A percentile compares a stretch with the other conserved stretches of the same genome.
phyloP scores from a whole-genome alignment of 64 coral and sea anemone genomes.

The Catalaphyllia jardinei region DNA sequence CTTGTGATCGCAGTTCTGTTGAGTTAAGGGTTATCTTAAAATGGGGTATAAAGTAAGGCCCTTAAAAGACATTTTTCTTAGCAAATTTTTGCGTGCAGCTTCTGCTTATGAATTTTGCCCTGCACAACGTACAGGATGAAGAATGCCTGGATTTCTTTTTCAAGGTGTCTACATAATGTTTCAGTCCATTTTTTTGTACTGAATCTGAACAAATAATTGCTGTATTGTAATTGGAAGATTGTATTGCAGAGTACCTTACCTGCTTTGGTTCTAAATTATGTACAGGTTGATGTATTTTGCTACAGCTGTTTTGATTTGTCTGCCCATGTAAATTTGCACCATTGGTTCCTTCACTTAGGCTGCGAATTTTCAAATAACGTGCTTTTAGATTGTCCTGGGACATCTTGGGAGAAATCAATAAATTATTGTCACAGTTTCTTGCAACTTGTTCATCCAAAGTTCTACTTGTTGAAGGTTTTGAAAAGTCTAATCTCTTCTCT shows the following conservation, averaged over 20 bases:
- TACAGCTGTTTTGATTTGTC: neutral
- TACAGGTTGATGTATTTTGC: neutral
- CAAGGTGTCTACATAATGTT: no score
- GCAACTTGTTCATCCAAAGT: slow-evolving; percentile 5
- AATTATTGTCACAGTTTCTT: slow-evolving; percentile 2
- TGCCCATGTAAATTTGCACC: neutral
- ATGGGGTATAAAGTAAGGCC: no score
- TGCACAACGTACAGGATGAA: no score
- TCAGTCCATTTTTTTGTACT: no score
- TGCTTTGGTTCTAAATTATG: neutral
- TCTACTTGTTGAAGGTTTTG: slow-evolving; percentile 38
- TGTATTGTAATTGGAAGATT: no score
- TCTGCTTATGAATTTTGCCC: no score
- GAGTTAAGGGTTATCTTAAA: neutral
- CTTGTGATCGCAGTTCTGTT: neutral
- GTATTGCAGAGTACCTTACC: neutral
- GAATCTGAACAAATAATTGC: no score
- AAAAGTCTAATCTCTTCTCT: slow-evolving; percentile 3
- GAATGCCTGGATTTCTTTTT: no score
- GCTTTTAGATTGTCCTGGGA: neutral
- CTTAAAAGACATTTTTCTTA: no score
- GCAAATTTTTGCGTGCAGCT: no score
- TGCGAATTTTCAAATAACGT: neutral
- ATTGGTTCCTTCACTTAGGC: neutral
- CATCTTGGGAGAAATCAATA: slow-evolving; percentile 1